A percentile compares a stretch with the other conserved stretches of the same genome.
Evolutionary conservation across 2,113 vertebrate species (phyloP).

Genomic region (Otocyon megalotis): DNA sequence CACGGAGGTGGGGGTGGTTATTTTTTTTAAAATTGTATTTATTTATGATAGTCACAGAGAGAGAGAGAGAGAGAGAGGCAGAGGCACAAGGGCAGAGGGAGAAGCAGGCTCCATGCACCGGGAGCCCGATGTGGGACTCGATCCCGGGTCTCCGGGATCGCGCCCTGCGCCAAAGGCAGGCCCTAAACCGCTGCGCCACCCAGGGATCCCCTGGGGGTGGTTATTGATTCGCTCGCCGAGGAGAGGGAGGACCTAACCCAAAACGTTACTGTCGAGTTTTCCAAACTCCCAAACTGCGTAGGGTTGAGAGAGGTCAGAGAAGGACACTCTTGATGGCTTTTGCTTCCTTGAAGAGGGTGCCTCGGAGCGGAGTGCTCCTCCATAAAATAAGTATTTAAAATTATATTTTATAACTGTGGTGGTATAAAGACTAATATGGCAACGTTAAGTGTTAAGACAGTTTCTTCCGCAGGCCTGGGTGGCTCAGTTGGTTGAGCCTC

Average conservation of each 20-base stretch:
- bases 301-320: not conserved
- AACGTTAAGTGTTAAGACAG: not conserved
- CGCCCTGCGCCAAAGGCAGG: too few species aligned
- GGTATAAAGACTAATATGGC: not conserved
- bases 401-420: not conserved
- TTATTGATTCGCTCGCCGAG: not conserved
- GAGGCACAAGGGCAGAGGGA: too few species aligned
- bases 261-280: not conserved
- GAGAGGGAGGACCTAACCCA: not conserved
- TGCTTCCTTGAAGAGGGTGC: not conserved
- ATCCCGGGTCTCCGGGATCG: too few species aligned
- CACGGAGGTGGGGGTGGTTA: fast-evolving
- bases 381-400: not conserved
- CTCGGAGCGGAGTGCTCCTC: not conserved
- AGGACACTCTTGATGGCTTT: not conserved
- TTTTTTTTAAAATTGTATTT: too few species aligned
- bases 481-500: too few species aligned
- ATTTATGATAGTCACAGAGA: too few species aligned
- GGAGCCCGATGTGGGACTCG: too few species aligned
- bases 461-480: not conserved
- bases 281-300: not conserved
- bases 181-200: too few species aligned
- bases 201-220: too few species aligned
- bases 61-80: too few species aligned
- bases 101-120: too few species aligned